These are phyloP conservation scores for Malthinus seriepunctatus DNA, from an alignment of 2,888 invertebrate genomes.

Conservation along the genomic window DNA sequence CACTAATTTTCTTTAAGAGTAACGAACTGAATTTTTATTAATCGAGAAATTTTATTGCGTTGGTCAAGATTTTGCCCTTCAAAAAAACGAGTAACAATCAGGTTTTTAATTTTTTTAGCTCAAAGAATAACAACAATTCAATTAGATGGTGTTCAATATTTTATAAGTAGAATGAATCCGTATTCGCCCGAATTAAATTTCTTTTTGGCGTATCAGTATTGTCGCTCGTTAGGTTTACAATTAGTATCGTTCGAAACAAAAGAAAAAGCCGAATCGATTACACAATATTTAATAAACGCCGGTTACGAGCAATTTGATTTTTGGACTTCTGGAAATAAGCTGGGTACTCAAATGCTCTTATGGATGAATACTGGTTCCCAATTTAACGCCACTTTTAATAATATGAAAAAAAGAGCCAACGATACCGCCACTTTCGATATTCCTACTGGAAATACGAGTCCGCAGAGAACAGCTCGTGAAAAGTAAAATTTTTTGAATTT, in stretches of 20 bases:
- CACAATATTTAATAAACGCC: slow-evolving; percentile 79
- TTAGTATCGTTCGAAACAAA: slow-evolving; percentile 84
- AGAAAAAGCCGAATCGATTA: slow-evolving; percentile 85
- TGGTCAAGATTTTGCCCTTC: not conserved
- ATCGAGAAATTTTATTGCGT: not conserved
- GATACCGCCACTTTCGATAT: slow-evolving; percentile 53
- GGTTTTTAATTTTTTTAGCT: slow-evolving; percentile 60
- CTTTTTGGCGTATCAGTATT: slow-evolving; percentile 86
- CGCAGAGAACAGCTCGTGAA: slow-evolving; percentile 77
- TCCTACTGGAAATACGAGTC: slow-evolving; percentile 75
- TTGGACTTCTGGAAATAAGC: slow-evolving; percentile 87
- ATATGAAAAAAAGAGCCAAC: slow-evolving; percentile 64
- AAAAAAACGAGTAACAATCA: no score
- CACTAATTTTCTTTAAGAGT: no score
- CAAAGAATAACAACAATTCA: slow-evolving; percentile 88
- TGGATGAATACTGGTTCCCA: slow-evolving; percentile 91
- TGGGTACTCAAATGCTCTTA: slow-evolving; percentile 84
- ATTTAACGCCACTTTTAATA: slow-evolving; percentile 87
- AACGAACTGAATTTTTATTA: not conserved
- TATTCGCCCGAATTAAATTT: slow-evolving; percentile 86
- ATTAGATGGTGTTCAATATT: slow-evolving; percentile 83
- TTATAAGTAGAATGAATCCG: slow-evolving; percentile 85
- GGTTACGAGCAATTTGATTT: slow-evolving; percentile 84
- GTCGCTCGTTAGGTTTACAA: slow-evolving; percentile 82
- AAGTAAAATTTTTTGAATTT: slow-evolving; percentile 58